These are phyloP conservation scores for Leptopilina drosophilae DNA, from an alignment of 2,888 invertebrate genomes.

Conservation along the genomic window DNA sequence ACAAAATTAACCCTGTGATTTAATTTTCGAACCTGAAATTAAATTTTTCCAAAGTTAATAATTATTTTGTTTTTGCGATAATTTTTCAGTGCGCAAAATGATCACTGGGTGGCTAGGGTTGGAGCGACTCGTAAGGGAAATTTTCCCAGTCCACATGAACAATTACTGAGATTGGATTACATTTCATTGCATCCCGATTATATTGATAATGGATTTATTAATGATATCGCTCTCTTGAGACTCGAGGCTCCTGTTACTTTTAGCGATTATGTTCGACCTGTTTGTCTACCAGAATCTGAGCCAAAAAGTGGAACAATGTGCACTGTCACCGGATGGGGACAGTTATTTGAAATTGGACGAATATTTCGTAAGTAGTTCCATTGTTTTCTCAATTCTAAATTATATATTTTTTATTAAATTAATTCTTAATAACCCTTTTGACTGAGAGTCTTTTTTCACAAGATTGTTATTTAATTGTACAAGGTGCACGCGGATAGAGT, in stretches of 20 bases:
- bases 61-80: too few species aligned
- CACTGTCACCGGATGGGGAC: slow-evolving; percentile 90
- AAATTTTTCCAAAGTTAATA: too few species aligned
- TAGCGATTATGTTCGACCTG: slow-evolving; percentile 82
- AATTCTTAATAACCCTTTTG: too few species aligned
- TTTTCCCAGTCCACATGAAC: slow-evolving; percentile 87
- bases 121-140: slow-evolving; percentile 86
- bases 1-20: too few species aligned
- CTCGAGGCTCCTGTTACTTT: slow-evolving; percentile 80
- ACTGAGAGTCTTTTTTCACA: too few species aligned
- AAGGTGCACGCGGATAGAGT: too few species aligned
- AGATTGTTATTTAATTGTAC: too few species aligned
- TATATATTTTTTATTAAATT: background rate
- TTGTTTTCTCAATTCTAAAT: background rate
- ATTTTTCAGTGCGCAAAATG: slow-evolving; percentile 82
- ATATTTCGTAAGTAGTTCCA: slow-evolving; percentile 84
- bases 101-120: slow-evolving; percentile 89
- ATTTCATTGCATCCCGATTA: slow-evolving; percentile 87
- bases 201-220: slow-evolving; percentile 86
- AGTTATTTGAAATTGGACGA: slow-evolving; percentile 86
- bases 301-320: slow-evolving; percentile 84
- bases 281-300: slow-evolving; percentile 82
- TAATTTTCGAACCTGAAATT: too few species aligned
- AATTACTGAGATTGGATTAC: slow-evolving; percentile 82
- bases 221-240: slow-evolving; percentile 86